Percentiles rank a stretch among this genome's conserved stretches.
Conservation (phyloP, 2,797 vertebrate species). For the Pseudomugil gertrudae region DNA sequence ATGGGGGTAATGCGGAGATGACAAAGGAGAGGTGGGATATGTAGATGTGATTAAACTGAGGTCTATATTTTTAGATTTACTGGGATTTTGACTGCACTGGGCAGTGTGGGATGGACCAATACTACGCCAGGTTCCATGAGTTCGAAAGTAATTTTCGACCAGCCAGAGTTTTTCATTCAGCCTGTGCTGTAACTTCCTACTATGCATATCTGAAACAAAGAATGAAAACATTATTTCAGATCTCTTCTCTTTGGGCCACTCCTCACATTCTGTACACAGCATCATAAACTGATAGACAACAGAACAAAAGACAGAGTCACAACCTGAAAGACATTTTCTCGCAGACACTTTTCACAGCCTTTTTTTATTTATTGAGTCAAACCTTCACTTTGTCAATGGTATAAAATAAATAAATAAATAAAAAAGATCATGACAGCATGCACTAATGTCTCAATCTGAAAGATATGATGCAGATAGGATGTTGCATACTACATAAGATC, state of each 20-base stretch:
- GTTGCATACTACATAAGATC: neutral
- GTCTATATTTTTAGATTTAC: conserved; percentile 78
- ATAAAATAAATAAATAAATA: conserved; percentile 25
- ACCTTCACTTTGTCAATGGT: conserved; percentile 26
- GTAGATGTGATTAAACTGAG: conserved; percentile 69
- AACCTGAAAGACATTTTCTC: conserved; percentile 44
- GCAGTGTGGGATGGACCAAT: conserved; percentile 81
- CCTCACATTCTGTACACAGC: conserved; percentile 70
- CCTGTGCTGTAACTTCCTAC: conserved; percentile 88
- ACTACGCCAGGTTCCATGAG: conserved; percentile 86
- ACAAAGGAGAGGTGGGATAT: conserved; percentile 61
- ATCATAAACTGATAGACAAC: conserved; percentile 58
- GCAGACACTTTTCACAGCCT: conserved; percentile 32
- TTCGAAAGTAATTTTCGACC: conserved; percentile 86
- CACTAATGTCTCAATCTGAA: conserved; percentile 4
- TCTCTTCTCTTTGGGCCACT: conserved; percentile 89
- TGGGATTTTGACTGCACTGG: conserved; percentile 80
- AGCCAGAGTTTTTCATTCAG: conserved; percentile 88
- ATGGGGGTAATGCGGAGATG: conserved; percentile 75
- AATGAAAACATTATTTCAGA: conserved; percentile 90
- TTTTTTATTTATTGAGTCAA: conserved; percentile 52
- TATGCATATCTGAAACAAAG: conserved; percentile 89
- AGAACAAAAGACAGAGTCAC: conserved; percentile 45
- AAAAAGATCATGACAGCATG: conserved; percentile 29
- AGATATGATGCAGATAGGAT: neutral